These are phyloP conservation scores for Elephantulus edwardii DNA, from an alignment of 2,113 vertebrate species.

Conservation along the genomic window DNA sequence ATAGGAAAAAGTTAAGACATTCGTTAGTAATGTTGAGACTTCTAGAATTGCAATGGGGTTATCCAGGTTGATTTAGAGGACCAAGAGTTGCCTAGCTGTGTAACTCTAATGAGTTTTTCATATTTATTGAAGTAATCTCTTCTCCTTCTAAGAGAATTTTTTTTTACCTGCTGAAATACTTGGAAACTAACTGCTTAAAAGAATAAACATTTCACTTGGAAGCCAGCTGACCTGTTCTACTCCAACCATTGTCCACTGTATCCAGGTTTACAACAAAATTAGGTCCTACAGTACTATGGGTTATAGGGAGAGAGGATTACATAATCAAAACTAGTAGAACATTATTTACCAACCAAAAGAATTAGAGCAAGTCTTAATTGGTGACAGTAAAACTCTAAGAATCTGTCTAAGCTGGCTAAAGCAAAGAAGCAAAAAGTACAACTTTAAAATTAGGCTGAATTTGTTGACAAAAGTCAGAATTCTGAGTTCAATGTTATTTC, in stretches of 20 bases:
- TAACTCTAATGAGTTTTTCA: background rate
- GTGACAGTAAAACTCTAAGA: background rate
- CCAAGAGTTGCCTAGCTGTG: background rate
- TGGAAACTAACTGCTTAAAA: background rate
- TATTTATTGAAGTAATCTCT: background rate
- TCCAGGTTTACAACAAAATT: background rate
- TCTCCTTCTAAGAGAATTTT: background rate
- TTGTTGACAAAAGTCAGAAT: background rate
- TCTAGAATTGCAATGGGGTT: background rate
- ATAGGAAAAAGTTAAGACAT: background rate
- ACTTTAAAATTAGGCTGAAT: background rate
- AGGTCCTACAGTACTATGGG: background rate
- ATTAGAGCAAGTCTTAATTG: background rate
- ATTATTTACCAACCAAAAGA: background rate
- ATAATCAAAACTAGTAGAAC: background rate
- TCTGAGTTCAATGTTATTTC: background rate
- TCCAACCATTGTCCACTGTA: background rate
- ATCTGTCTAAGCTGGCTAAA: background rate
- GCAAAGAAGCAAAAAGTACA: background rate
- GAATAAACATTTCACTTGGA: background rate
- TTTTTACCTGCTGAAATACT: background rate
- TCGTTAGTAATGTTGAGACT: background rate
- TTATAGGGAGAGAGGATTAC: background rate
- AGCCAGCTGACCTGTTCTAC: conserved; percentile 7
- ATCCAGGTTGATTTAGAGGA: background rate